Conservation (phyloP, 2,113 vertebrate genomes). For the Natator depressus region DNA sequence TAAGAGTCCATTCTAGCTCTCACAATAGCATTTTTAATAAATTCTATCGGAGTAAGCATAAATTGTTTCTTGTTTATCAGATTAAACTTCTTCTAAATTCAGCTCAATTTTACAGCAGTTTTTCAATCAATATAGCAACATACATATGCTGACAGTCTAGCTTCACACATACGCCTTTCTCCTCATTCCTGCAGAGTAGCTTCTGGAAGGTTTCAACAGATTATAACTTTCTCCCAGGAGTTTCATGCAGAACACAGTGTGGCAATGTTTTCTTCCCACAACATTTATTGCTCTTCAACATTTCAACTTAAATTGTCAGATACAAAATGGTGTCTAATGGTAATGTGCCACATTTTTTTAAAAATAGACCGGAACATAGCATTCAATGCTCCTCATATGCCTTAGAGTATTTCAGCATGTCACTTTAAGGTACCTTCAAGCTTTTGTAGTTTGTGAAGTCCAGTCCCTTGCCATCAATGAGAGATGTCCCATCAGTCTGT, state of each 20-base stretch:
- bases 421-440: neutral
- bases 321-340: neutral
- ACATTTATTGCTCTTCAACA: neutral
- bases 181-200: neutral
- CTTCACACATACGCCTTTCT: neutral
- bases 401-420: neutral
- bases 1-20: neutral
- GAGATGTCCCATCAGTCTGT: neutral
- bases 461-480: neutral
- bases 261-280: neutral
- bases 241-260: neutral
- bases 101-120: neutral
- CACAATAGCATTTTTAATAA: neutral
- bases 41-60: neutral
- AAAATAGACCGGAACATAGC: neutral
- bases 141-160: neutral
- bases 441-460: neutral
- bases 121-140: neutral
- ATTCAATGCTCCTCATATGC: neutral
- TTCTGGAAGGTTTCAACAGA: neutral
- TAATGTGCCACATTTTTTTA: neutral
- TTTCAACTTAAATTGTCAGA: neutral
- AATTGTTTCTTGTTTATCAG: neutral
- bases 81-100: neutral
- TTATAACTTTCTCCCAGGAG: neutral